A percentile compares a stretch with the other conserved stretches of the same genome.
Evolutionary conservation across 2,797 vertebrate species (phyloP).

Genomic region (Phoxinus dragarum): DNA sequence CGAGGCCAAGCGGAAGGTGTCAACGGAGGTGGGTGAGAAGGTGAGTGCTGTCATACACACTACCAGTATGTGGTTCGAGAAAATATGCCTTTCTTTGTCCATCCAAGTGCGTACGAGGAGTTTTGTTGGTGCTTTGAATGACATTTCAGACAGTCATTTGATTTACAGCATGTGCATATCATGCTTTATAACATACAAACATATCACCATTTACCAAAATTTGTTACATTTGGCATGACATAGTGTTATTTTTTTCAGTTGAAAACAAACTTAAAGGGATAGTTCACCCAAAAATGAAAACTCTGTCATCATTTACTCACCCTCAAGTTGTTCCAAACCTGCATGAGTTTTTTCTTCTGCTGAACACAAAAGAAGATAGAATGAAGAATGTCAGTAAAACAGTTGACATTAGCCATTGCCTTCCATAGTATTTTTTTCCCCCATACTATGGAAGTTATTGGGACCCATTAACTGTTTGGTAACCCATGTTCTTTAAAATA

Average conservation of each 20-base stretch:
- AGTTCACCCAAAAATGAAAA: neutral
- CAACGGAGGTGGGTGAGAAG: slow-evolving; percentile 87
- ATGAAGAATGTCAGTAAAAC: neutral
- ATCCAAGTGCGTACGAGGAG: neutral
- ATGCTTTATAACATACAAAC: neutral
- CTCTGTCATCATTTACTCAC: no score
- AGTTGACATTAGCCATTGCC: neutral
- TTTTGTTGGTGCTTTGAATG: neutral
- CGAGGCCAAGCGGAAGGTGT: slow-evolving; percentile 87
- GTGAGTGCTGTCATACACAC: slow-evolving; percentile 68
- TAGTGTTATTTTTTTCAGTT: neutral
- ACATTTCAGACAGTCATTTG: neutral
- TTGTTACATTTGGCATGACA: neutral
- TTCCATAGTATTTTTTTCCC: neutral
- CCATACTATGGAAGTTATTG: neutral
- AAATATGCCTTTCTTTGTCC: neutral
- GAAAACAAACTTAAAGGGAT: neutral
- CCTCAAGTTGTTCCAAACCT: neutral
- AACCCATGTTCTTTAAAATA: neutral
- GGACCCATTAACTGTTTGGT: neutral
- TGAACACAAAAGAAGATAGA: neutral
- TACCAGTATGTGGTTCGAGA: neutral
- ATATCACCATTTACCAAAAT: neutral
- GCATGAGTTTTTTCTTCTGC: neutral
- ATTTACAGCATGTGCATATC: neutral